Base-by-base conservation (phyloP, 1,140 invertebrate genomes). In the Camponotus floridanus region DNA sequence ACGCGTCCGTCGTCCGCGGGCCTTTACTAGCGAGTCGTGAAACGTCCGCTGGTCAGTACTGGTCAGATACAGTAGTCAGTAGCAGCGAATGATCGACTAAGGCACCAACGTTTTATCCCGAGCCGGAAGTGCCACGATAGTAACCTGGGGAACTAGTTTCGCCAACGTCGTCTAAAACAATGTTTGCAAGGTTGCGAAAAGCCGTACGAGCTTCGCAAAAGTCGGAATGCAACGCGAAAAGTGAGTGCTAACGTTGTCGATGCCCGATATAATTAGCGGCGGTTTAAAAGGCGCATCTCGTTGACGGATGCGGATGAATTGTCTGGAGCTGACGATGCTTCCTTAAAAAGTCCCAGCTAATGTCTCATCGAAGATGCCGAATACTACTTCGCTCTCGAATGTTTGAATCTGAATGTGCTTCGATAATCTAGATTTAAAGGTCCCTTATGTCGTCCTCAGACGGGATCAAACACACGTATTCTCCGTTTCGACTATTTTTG, bases 11-110 rank as follows among this genome's bases (percentile, higher is more conserved):
- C 71, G 51, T 76, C 31, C 67, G 64, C 64, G 57, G 51, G 42
- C 45, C 45, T 68, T 88, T 71, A 57, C 57, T 51, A 36, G 59
- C 73, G 31, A 88, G 31, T 88, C 57, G 84, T 45, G 62, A 48
- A 88, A 64, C 59, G 62, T 48, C 48, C 55, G 39, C 51, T 57
- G 73, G 87, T 61, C 87, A 88, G 73, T 88, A 31, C 13, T 51
- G 48, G 59, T 48, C 39, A 78, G 55, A 8, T 61, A n/a, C 31
- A 48, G 68, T 57, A 3, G 36, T 33, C 11, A 45, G 36, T n/a
- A 71, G 21, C 33, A 33, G 79, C 45, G 79, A 81, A 81, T 73
- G 78, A 71, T 81, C 65, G 15, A 11, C 1, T 31, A 48, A n/a
- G 13, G 33, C 39, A 33, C 26, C 9, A 36, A 36, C 9, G 48